Evolutionary conservation across 2,797 vertebrate species (phyloP).

Genomic region (Tragelaphus eurycerus): DNA sequence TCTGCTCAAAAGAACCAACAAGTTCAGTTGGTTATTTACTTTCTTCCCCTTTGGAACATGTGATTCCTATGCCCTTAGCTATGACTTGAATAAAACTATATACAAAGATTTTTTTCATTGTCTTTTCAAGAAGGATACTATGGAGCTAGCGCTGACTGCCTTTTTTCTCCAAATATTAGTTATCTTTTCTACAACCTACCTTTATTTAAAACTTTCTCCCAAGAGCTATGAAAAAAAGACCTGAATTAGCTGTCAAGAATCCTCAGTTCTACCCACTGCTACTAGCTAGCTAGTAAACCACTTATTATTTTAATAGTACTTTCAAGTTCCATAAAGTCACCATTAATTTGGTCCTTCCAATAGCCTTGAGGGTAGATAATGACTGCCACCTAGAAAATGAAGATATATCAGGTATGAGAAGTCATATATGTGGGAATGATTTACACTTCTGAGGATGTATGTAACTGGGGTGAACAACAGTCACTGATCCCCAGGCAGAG

Average conservation of each 20-base stretch:
- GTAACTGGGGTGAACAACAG: not conserved
- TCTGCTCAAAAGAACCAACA: not conserved
- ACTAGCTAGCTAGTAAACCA: not conserved
- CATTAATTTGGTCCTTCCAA: not conserved
- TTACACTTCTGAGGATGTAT: not conserved
- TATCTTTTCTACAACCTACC: not conserved
- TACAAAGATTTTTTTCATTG: not conserved
- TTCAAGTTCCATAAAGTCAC: not conserved
- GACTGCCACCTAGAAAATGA: not conserved
- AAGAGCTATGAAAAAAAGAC: not conserved
- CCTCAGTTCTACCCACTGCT: not conserved
- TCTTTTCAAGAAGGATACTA: not conserved
- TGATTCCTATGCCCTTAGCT: not conserved
- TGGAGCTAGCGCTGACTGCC: not conserved
- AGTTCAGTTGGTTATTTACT: not conserved
- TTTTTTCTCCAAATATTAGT: not conserved
- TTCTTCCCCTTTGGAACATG: not conserved
- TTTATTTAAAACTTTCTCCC: not conserved
- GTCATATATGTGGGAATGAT: not conserved
- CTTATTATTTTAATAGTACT: slow-evolving; percentile 26
- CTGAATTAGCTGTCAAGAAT: not conserved
- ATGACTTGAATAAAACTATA: not conserved
- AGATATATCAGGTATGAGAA: not conserved
- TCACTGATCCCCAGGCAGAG: not conserved
- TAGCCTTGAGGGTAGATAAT: not conserved